phyloP scores from a whole-genome alignment of 2,888 invertebrate species.

The Sarcophaga variegata region DNA sequence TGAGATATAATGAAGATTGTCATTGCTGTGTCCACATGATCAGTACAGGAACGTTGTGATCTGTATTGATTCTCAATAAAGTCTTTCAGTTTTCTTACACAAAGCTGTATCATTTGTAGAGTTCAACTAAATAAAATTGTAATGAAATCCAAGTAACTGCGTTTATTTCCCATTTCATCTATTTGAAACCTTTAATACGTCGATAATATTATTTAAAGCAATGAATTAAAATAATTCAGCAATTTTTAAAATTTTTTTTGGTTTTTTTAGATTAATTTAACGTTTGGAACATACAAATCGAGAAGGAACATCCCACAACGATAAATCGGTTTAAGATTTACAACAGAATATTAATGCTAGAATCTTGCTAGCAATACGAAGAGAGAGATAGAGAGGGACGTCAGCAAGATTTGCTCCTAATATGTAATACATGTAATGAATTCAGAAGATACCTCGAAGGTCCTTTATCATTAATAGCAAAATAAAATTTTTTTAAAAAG shows the following conservation, averaged over 20 bases:
- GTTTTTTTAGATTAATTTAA: slow-evolving; percentile 62
- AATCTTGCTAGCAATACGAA: slow-evolving; percentile 23
- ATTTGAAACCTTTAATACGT: too few relatives aligned
- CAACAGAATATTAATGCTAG: slow-evolving; percentile 29
- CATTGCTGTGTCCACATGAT: too few relatives aligned
- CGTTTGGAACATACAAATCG: slow-evolving; percentile 28
- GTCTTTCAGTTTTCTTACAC: too few relatives aligned
- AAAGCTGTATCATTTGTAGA: too few relatives aligned
- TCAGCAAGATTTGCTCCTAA: slow-evolving; percentile 32
- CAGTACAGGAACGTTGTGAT: too few relatives aligned
- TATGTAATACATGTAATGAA: slow-evolving; percentile 24
- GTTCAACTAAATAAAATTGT: too few relatives aligned
- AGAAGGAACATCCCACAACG: slow-evolving; percentile 53
- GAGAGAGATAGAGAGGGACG: neutral
- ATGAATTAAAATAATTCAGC: neutral
- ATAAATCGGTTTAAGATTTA: slow-evolving; percentile 37
- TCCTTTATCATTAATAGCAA: slow-evolving; percentile 32
- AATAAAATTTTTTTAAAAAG: slow-evolving; percentile 27
- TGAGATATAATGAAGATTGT: too few relatives aligned
- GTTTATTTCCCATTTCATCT: too few relatives aligned
- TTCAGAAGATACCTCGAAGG: slow-evolving; percentile 43
- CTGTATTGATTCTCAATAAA: too few relatives aligned
- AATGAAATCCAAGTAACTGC: too few relatives aligned
- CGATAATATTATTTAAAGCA: neutral
- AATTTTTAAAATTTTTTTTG: neutral